A percentile compares a stretch with the other conserved stretches of the same genome.
Evolutionary conservation across 1,140 invertebrate species (phyloP).

Genomic region (Protaetia brevitarsis): DNA sequence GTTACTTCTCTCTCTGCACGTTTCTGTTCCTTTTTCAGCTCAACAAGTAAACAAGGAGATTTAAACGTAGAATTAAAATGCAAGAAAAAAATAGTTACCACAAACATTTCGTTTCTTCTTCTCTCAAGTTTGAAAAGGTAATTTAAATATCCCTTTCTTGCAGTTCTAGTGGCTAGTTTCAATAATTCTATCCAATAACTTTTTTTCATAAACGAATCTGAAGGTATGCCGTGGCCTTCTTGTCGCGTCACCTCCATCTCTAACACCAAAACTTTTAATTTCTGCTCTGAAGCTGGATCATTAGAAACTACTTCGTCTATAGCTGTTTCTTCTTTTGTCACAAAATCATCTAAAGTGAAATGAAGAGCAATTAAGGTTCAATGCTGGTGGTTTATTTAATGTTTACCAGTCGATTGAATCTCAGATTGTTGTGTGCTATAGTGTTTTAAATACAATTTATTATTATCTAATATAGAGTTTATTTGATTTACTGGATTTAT

Average conservation of each 20-base stretch:
- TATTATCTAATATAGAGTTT: no score
- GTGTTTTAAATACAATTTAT: no score
- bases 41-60: constrained; percentile 19
- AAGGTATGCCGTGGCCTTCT: constrained; percentile 56
- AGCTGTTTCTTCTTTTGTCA: no score
- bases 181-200: constrained; percentile 61
- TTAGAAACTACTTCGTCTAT: constrained; percentile 34
- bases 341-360: no score
- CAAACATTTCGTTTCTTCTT: constrained; percentile 52
- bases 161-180: constrained; percentile 47
- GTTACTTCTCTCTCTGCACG: constrained; percentile 41
- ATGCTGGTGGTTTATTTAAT: no score
- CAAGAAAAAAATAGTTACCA: constrained; percentile 27
- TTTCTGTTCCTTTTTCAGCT: constrained; percentile 48
- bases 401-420: no score
- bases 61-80: background rate
- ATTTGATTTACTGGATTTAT: no score
- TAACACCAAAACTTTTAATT: constrained; percentile 52
- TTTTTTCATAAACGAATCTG: constrained; percentile 48
- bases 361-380: no score
- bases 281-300: constrained; percentile 41
- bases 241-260: constrained; percentile 59
- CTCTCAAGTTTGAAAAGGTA: constrained; percentile 64
- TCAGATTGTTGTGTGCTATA: no score
- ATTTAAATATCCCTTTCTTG: constrained; percentile 57